Evolutionary conservation across 2,888 invertebrate genomes (phyloP).

Genomic region (Sphaerophoria taeniata): DNA sequence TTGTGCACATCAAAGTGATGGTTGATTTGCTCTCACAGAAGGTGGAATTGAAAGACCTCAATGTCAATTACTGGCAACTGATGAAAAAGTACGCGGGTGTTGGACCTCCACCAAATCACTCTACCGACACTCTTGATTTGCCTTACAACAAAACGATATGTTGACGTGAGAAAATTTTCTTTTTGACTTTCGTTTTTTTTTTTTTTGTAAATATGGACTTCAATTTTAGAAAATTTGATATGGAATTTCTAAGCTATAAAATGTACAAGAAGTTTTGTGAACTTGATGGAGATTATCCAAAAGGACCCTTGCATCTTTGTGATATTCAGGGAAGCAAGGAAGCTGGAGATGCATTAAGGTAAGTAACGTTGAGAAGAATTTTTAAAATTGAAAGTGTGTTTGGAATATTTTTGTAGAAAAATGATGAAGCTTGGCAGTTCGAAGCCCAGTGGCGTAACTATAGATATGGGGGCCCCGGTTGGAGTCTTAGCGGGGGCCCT

Average conservation of each 20-base stretch:
- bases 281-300: conserved; percentile 6
- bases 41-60: no score
- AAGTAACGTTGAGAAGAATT: no score
- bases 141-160: not conserved
- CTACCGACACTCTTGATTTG: not conserved
- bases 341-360: conserved; percentile 88
- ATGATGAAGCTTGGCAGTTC: no score
- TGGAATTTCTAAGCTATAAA: conserved; percentile 20
- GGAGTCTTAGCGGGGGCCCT: no score
- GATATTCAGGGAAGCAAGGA: conserved; percentile 91
- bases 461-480: no score
- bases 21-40: conserved; percentile 87
- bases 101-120: conserved; percentile 86
- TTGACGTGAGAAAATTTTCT: not conserved
- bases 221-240: conserved; percentile 11
- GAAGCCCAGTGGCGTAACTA: no score
- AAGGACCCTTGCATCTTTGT: conserved; percentile 84
- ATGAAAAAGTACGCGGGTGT: conserved; percentile 86
- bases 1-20: conserved; percentile 84
- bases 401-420: no score
- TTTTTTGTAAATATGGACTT: no score
- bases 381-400: no score
- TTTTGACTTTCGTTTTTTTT: not conserved
- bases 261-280: conserved; percentile 21
- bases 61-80: conserved; percentile 87